phyloP scores from a whole-genome alignment of 2,113 vertebrate genomes.

The Willisornis vidua region DNA sequence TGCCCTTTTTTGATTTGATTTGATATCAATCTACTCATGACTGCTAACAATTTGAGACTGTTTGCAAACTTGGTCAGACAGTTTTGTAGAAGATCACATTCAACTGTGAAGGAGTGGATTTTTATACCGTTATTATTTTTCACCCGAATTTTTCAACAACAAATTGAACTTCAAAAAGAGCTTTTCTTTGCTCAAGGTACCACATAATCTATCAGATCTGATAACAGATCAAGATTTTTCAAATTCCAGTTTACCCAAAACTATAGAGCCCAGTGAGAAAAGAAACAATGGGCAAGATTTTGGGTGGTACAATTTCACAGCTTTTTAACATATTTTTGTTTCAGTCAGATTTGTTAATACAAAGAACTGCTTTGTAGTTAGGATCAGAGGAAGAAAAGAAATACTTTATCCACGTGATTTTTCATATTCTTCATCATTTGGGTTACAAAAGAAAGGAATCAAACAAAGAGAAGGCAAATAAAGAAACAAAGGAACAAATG shows the following conservation, averaged over 20 bases:
- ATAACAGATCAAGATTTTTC: neutral
- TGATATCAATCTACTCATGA: neutral
- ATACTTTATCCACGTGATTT: neutral
- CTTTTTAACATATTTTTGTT: neutral
- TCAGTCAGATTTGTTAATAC: neutral
- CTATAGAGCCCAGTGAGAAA: neutral
- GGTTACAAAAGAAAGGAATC: neutral
- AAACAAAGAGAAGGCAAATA: neutral
- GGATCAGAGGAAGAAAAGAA: neutral
- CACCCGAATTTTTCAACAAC: slow-evolving; percentile 9
- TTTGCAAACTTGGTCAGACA: neutral
- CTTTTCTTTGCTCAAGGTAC: slow-evolving; percentile 1
- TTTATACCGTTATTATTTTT: neutral
- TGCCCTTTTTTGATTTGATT: neutral
- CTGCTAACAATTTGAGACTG: neutral
- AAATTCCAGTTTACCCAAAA: neutral
- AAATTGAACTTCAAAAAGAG: neutral
- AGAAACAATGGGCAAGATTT: neutral
- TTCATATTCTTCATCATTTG: neutral
- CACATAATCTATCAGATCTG: neutral
- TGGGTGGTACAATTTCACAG: neutral
- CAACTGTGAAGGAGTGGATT: neutral
- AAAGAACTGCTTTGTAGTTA: neutral
- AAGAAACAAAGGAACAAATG: neutral
- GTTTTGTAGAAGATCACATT: neutral